A percentile compares a stretch with the other conserved stretches of the same genome.
Evolutionary conservation across 1,140 invertebrate species (phyloP).

Genomic region (Papilio aristodemus): DNA sequence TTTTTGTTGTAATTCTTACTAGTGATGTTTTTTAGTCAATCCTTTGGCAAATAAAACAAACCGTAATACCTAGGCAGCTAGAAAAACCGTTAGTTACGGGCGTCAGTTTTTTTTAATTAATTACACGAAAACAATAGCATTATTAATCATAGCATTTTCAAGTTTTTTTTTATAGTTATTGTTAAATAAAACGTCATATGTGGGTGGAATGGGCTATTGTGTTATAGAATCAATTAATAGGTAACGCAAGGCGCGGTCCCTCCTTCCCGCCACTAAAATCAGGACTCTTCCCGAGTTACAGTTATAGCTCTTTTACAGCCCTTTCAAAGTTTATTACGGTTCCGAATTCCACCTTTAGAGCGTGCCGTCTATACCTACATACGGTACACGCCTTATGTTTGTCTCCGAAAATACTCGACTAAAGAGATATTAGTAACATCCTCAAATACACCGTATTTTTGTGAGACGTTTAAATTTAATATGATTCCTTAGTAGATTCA

Average conservation of each 20-base stretch:
- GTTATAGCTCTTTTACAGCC: conserved; percentile 78
- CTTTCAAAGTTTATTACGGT: conserved; percentile 79
- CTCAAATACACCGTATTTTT: not conserved
- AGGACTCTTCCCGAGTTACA: conserved; percentile 70
- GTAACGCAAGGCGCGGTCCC: conserved; percentile 62
- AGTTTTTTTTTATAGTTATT: no score
- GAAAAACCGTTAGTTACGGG: no score
- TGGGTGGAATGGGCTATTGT: conserved; percentile 37
- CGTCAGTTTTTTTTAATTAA: no score
- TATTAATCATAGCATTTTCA: no score
- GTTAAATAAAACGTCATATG: conserved; percentile 24
- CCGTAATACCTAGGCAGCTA: no score
- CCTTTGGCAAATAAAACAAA: no score
- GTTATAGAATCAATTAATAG: conserved; percentile 75
- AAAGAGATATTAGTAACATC: not conserved
- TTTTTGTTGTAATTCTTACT: not conserved
- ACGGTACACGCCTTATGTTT: conserved; percentile 51
- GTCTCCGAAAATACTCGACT: conserved; percentile 55
- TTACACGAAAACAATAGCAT: no score
- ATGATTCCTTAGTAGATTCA: no score
- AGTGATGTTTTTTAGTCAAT: no score
- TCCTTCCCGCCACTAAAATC: conserved; percentile 68
- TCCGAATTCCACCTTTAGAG: conserved; percentile 67
- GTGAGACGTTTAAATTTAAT: not conserved
- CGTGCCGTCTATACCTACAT: conserved; percentile 34